Evolutionary conservation across 2,888 invertebrate genomes (phyloP), one percentile per base, ranked within the genome.

Genomic region (Microplitis deprimator): DNA sequence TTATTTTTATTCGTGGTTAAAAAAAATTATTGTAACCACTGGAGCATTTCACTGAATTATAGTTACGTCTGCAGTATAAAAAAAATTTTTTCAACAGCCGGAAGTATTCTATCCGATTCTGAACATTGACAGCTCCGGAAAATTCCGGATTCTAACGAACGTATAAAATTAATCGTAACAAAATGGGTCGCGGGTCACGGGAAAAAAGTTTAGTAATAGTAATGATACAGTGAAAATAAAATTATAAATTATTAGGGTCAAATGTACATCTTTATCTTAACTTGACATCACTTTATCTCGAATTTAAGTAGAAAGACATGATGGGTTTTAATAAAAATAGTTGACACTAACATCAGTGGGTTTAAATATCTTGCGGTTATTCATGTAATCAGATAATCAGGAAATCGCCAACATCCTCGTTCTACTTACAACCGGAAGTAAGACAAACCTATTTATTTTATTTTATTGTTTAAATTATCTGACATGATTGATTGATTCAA

Each of bases 381-480:
- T 59, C 67, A 70, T 77, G 71, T 79, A 78, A 82, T 78, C 79
- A 76, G 61, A 78, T 80, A 82, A 82, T 81, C 79, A 73, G 81
- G 76, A 85, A 85, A 85, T 85, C 81, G 85, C 79, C 83, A 75
- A 84, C 85, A 84, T 85, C 85, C 85, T 85, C 79, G 79, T 81
- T 81, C 76, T 71, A 68, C 41, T 71, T 50, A 1, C 13, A 50
- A 50, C 50, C 8, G 50, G 50, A 50, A 50, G 10, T 10, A 41
- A 50, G 64, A 68, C 39, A 73, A 60, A 5, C 50, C 50, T 72
- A n/a, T 64, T 50, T 41, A 41, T 41, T 41, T 41, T 13, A 50
- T 50, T 50, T 13, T 8, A 10, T 50, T 50, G 50, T 50, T 29
- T 29, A 29, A 29, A 29, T 29, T 29, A 29, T 29, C 29, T 29